These are phyloP conservation scores for Lucilia sericata DNA, from an alignment of 1,140 invertebrate species.

Conservation along the genomic window DNA sequence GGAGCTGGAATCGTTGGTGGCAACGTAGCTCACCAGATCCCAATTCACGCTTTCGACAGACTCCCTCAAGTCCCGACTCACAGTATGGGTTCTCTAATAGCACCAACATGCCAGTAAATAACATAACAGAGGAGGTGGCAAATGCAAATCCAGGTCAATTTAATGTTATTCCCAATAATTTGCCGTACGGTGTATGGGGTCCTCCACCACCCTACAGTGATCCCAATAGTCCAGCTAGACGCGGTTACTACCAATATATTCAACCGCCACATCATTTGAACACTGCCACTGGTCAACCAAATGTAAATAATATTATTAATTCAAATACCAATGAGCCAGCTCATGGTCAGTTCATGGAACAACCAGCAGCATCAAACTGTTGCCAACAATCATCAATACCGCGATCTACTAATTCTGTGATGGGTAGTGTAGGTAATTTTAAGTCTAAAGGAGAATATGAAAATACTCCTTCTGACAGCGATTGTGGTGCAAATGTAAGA, in stretches of 20 bases:
- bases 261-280: constrained; percentile 57
- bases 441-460: constrained; percentile 47
- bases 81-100: constrained; percentile 74
- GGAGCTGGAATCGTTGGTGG: constrained; percentile 73
- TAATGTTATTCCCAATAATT: constrained; percentile 58
- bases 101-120: constrained; percentile 51
- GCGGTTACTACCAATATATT: constrained; percentile 66
- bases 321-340: neutral
- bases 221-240: constrained; percentile 75
- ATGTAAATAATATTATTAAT: constrained; percentile 6
- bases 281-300: constrained; percentile 53
- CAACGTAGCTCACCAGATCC: constrained; percentile 64
- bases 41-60: constrained; percentile 60
- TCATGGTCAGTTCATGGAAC: constrained; percentile 40
- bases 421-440: constrained; percentile 44
- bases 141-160: constrained; percentile 48
- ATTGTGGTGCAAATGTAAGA: constrained; percentile 61
- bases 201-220: constrained; percentile 82
- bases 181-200: constrained; percentile 74
- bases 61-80: constrained; percentile 72
- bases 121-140: constrained; percentile 55
- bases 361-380: constrained; percentile 40
- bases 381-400: constrained; percentile 30
- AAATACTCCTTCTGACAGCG: constrained; percentile 64
- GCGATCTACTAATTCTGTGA: constrained; percentile 50